A percentile compares a stretch with the other conserved stretches of the same genome.
These are phyloP conservation scores for Calameuta pallipes DNA, from an alignment of 2,888 invertebrate species.

Conservation along the genomic window DNA sequence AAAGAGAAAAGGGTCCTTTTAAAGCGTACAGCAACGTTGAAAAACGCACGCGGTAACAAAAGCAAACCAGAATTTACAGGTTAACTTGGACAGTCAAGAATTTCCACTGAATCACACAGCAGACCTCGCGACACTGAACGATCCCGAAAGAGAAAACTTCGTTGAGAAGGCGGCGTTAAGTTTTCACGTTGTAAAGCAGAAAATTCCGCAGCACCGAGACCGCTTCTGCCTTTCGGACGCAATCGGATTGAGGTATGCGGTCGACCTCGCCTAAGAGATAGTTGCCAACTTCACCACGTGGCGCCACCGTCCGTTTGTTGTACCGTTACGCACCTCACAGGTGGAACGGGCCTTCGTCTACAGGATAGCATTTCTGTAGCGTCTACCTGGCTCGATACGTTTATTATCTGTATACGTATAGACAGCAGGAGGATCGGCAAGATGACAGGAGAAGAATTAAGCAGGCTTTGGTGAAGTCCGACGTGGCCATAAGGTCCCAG, in stretches of 20 bases:
- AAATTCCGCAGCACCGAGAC: conserved; percentile 27
- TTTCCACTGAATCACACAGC: background rate
- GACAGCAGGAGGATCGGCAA: too few relatives aligned
- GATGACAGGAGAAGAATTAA: too few relatives aligned
- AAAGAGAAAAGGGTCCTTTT: too few relatives aligned
- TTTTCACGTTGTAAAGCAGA: background rate
- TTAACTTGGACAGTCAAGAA: background rate
- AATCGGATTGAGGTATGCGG: conserved; percentile 63
- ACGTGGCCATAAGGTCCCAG: too few relatives aligned
- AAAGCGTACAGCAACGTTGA: too few relatives aligned
- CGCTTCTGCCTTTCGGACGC: conserved; percentile 55
- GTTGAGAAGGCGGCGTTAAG: too few relatives aligned
- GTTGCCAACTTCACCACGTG: conserved; percentile 39
- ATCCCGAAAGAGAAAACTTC: background rate
- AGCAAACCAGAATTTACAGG: too few relatives aligned
- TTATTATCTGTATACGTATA: too few relatives aligned
- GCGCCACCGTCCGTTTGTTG: conserved; percentile 55
- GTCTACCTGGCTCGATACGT: too few relatives aligned
- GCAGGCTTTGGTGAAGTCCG: too few relatives aligned
- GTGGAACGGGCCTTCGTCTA: conserved; percentile 36
- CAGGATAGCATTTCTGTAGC: background rate
- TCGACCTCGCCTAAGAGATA: conserved; percentile 64
- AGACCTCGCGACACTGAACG: conserved; percentile 3
- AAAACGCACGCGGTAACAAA: too few relatives aligned
- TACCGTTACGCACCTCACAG: conserved; percentile 60